Evolutionary conservation across 2,797 vertebrate species (phyloP), one percentile per base, ranked within the genome.

Genomic region (Syngnathus rostellatus): DNA sequence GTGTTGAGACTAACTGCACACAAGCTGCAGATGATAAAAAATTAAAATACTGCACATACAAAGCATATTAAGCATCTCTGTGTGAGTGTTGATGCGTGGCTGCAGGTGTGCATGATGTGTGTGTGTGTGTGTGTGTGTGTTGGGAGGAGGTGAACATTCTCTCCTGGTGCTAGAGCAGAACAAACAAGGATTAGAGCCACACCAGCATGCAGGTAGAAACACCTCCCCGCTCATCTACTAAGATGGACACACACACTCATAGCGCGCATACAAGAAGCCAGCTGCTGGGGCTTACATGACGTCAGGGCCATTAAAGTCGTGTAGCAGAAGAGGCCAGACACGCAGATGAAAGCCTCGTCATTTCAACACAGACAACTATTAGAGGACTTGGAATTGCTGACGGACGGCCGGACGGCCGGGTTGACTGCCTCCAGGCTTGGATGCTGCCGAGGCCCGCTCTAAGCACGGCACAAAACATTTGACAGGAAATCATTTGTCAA

Each of bases 161-260:
- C 79, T 57, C 58, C 81, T 76, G 83, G 83, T 84, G 86, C 81
- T 85, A 83, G 79, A 83, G 86, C 84, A 86, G 84, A 89, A 88
- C 86, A 88, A 87, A 87, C 84, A 84, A 76, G 85, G 85, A 87
- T 88, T 89, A 89, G 76, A 83, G 80, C 76, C 53, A 81, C 81
- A 77, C 83, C 82, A 78, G 71, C 79, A 85, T 86, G 80, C 87
- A 88, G 85, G 87, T 88, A 89, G 74, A 72, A 72, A 88, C 87
- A 87, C 69, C 82, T 84, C 81, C 79, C 69, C 0, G 67, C 72
- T 72, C 77, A 63, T 68, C 68, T 51, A 62, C 63, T 65, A 59
- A 63, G 68, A 67, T 65, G 65, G 69, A 62, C 60, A 59, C 45
- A 65, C 69, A 57, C 69, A 67, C 64, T 72, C 68, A 68, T 69